These are phyloP conservation scores for Onychomys leucogaster DNA, from an alignment of 2,797 vertebrate species.

Conservation along the genomic window DNA sequence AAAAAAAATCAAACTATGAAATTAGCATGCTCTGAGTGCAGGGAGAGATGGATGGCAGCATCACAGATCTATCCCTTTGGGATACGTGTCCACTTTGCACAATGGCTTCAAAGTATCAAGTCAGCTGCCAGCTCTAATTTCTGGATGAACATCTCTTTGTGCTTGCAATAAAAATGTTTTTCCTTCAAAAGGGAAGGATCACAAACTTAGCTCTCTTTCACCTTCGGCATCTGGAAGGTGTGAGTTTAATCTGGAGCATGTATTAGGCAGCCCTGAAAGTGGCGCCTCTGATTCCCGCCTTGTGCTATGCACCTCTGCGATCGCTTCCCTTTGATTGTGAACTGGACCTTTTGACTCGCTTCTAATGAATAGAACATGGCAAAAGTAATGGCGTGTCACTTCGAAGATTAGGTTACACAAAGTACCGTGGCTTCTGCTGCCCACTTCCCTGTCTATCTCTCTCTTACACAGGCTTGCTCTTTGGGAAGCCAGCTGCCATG, in stretches of 20 bases:
- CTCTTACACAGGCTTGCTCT: neutral
- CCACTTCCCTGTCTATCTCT: neutral
- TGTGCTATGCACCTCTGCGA: neutral
- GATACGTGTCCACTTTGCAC: conserved; percentile 84
- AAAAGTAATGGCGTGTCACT: conserved; percentile 60
- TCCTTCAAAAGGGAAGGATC: conserved; percentile 72
- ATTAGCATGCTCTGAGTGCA: conserved; percentile 77
- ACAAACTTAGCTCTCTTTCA: conserved; percentile 70
- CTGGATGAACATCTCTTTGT: conserved; percentile 91
- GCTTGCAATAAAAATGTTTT: conserved; percentile 65
- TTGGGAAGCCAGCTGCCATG: neutral
- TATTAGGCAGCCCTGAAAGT: neutral
- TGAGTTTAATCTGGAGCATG: conserved; percentile 68
- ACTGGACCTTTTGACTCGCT: conserved; percentile 52
- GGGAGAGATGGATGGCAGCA: conserved; percentile 55
- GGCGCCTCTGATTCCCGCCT: neutral
- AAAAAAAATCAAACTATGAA: conserved; percentile 77
- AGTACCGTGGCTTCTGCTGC: neutral
- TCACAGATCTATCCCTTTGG: conserved; percentile 83
- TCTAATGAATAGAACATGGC: conserved; percentile 60
- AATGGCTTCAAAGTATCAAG: conserved; percentile 88
- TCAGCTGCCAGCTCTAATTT: conserved; percentile 89
- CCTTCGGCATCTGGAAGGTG: conserved; percentile 26
- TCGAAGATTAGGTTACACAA: conserved; percentile 65
- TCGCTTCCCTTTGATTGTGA: conserved; percentile 42